Base-by-base conservation (phyloP, 37 sponge, comb jelly and placozoan species). In the Hexactinellida sp. region DNA sequence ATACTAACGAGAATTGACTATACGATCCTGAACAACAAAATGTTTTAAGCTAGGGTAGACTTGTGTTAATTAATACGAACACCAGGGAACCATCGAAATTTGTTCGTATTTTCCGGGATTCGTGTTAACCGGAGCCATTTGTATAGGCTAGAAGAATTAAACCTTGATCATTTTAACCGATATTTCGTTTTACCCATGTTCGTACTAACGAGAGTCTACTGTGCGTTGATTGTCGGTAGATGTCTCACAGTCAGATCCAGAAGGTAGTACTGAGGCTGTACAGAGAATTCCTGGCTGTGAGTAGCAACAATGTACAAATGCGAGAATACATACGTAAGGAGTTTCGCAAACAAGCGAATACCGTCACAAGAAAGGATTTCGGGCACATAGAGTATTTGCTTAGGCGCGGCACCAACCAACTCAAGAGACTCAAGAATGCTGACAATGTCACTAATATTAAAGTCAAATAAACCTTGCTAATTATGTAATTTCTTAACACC, bases 241-340 rank as follows among this genome's bases (percentile, higher is more conserved):
- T 85, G 55, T 85, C 85, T 63, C 84, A 88, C 23, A 92, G 88
- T 25, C 83, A 88, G 37, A 82, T 92, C 10, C 92, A 92, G 76
- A 92, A 55, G 54, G 86, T 89, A 24, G 88, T 92, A 0, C 55
- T 92, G 32, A 84, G 87, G 37, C 85, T 92, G 86, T 92, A 92
- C 83, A 55, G 88, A 47, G 83, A 37, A 37, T 88, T 88, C 38
- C 83, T 90, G 37, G 38, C 1, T 38, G 86, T 88, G n/a, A 83
- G 88, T 63, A 0, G 36, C 1, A 90, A 86, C 63, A 47, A 88
- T 13, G 36, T 28, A 23, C 37, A 82, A 24, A 90, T 88, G 24
- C 84, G 55, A 34, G 52, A 85, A 19, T 47, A 37, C 23, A 87
- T 90, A 28, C 39, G 82, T 37, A 63, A 54, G 28, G 83, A 51